Evolutionary conservation across 1,140 invertebrate species (phyloP).

Genomic region (Zaprionus taronus): DNA sequence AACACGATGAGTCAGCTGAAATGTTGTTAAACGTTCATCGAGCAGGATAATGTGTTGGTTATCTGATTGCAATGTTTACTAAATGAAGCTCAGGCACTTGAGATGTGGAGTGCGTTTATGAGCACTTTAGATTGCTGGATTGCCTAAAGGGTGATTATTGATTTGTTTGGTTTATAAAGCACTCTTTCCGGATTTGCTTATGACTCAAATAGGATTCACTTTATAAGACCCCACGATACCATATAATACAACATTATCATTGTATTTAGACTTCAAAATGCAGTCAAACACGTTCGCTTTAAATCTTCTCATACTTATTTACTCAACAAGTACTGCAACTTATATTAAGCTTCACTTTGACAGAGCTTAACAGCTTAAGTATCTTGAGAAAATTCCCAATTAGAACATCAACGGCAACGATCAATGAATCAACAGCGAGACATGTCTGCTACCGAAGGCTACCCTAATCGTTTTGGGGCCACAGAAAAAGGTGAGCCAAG

Average conservation of each 20-base stretch:
- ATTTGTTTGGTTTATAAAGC: background rate
- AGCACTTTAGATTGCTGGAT: background rate
- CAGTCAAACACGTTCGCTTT: background rate
- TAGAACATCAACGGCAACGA: background rate
- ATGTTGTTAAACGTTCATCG: slow-evolving; percentile 4
- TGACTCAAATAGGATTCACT: background rate
- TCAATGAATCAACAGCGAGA: slow-evolving; percentile 10
- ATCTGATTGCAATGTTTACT: slow-evolving; percentile 3
- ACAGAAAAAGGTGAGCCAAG: background rate
- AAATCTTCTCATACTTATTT: background rate
- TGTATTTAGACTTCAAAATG: background rate
- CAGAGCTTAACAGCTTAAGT: background rate
- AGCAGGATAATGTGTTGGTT: slow-evolving; percentile 18
- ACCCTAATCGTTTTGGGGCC: background rate
- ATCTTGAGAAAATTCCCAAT: slow-evolving; percentile 9
- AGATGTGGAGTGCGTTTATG: background rate
- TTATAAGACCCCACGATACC: background rate
- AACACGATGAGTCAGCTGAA: background rate
- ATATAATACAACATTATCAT: background rate
- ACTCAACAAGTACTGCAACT: background rate
- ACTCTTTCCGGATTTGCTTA: background rate
- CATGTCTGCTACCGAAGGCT: slow-evolving; percentile 25
- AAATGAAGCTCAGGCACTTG: background rate
- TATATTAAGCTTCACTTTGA: background rate
- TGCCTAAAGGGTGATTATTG: background rate